Evolutionary conservation across 2,888 invertebrate species (phyloP).

Genomic region (Theretra japonica): DNA sequence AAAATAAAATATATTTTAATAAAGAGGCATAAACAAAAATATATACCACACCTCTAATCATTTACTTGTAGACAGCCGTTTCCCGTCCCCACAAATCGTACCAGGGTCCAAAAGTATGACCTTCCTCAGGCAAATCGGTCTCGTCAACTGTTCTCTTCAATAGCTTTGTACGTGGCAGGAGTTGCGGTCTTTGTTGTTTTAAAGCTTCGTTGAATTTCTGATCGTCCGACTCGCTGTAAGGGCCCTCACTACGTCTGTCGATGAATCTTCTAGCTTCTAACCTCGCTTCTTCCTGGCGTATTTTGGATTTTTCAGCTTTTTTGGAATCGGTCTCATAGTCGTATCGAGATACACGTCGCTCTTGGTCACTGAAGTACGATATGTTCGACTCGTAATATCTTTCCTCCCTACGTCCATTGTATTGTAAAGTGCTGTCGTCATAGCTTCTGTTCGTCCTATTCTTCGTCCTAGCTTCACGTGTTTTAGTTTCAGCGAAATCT

Average conservation of each 20-base stretch:
- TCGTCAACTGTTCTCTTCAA: conserved; percentile 83
- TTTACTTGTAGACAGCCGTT: conserved; percentile 86
- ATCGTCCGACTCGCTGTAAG: conserved; percentile 82
- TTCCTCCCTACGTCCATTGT: conserved; percentile 74
- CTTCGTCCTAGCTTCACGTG: conserved; percentile 63
- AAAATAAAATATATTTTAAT: not conserved
- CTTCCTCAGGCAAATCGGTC: conserved; percentile 82
- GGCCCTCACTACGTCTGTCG: conserved; percentile 74
- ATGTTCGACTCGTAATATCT: conserved; percentile 79
- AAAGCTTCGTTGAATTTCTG: conserved; percentile 83
- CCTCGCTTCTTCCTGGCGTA: conserved; percentile 78
- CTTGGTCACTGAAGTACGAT: conserved; percentile 79
- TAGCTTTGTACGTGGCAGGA: conserved; percentile 89
- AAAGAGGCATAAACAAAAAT: conserved; percentile 34
- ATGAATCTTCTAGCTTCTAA: conserved; percentile 73
- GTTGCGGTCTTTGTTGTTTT: conserved; percentile 82
- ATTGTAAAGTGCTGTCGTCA: conserved; percentile 75
- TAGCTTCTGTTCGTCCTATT: conserved; percentile 73
- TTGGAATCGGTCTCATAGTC: conserved; percentile 83
- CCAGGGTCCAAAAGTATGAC: conserved; percentile 94
- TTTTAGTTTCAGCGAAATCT: conserved; percentile 69
- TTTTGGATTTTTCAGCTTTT: conserved; percentile 81
- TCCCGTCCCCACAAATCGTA: conserved; percentile 94
- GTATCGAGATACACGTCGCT: conserved; percentile 71
- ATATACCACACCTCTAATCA: conserved; percentile 56